A percentile compares a stretch with the other conserved stretches of the same genome.
Conservation (phyloP, 2,113 vertebrate species). For the Sisor rabdophorus region DNA sequence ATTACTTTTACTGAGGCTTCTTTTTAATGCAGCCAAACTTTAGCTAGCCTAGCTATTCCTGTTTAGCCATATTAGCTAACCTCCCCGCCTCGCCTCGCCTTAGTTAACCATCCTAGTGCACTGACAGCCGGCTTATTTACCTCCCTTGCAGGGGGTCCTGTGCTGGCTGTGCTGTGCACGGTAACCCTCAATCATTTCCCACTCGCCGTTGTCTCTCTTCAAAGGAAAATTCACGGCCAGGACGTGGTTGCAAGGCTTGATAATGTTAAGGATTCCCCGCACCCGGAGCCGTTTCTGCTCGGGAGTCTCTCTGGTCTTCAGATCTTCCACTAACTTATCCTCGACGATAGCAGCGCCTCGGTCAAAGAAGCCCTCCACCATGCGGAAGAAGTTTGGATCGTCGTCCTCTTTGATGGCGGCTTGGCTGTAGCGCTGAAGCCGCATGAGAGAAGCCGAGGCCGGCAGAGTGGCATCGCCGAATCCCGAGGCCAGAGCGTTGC, state of each 20-base stretch:
- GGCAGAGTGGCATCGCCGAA: constrained; percentile 53
- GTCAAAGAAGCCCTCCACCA: constrained; percentile 97
- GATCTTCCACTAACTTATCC: constrained; percentile 85
- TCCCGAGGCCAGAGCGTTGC: constrained; percentile 57
- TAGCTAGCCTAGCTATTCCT: neutral
- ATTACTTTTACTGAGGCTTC: neutral
- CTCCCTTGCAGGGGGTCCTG: constrained; percentile 91
- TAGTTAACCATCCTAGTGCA: neutral
- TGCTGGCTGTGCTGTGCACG: constrained; percentile 96
- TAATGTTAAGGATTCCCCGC: constrained; percentile 86
- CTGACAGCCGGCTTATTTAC: constrained; percentile 38
- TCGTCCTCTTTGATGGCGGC: constrained; percentile 67
- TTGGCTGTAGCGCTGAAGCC: constrained; percentile 78
- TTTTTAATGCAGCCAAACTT: neutral
- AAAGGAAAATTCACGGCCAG: constrained; percentile 87
- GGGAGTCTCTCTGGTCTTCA: constrained; percentile 78
- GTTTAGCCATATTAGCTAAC: neutral
- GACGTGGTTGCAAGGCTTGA: constrained; percentile 95
- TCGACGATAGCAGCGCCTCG: constrained; percentile 88
- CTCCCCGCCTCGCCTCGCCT: neutral
- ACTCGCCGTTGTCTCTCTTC: constrained; percentile 87
- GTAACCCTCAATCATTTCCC: constrained; percentile 91
- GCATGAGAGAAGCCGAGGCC: constrained; percentile 51
- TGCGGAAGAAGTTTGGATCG: constrained; percentile 93
- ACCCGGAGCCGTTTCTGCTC: constrained; percentile 84